Base-by-base conservation (phyloP, 2,888 invertebrate genomes). In the Trachelus tabidus region DNA sequence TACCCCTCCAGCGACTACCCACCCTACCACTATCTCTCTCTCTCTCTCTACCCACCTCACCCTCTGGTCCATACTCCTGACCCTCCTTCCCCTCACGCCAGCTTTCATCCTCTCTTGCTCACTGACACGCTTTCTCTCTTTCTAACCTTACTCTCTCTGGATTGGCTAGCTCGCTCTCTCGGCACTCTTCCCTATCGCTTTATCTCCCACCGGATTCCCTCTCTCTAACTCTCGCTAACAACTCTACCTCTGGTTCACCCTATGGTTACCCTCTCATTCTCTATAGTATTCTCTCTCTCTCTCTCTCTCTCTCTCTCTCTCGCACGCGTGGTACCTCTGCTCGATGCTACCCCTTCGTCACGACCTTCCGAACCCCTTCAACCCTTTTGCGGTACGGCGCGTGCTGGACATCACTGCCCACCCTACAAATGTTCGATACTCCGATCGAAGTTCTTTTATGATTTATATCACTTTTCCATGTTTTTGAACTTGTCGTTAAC, bases 301-400 rank as follows among this genome's bases (percentile, higher is more conserved):
- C 34, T 34, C 37, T 12, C 37, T 40, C 15, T 15, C 35, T 35
- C 11, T 35, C 15, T 15, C 40, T 40, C 40, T 40, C 40, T 23
- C 6, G 11, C 35, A 3, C 23, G 15, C 23, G 40, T 9, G 40
- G 1, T 56, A 23, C 40, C 40, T 23, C 23, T 56, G 40, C 40
- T 56, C 40, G 40, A 56, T 56, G 40, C 40, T 23, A 56, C 40
- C 40, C 40, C 40, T 56, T 56, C 15, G 40, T 56, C 40, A 56
- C 40, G 23, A 56, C 40, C 40, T 56, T 56, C 40, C 40, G 23
- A 56, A 56, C 79, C 79, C 82, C 81, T 81, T 85, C 81, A 87
- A 84, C 84, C 87, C 85, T 87, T 71, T 86, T 83, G 86, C 86
- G 85, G 85, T 83, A 76, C 79, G 81, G 83, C 83, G 83, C 85